Conservation (phyloP, 1,140 invertebrate genomes). For the Macrostomum lignano region DNA sequence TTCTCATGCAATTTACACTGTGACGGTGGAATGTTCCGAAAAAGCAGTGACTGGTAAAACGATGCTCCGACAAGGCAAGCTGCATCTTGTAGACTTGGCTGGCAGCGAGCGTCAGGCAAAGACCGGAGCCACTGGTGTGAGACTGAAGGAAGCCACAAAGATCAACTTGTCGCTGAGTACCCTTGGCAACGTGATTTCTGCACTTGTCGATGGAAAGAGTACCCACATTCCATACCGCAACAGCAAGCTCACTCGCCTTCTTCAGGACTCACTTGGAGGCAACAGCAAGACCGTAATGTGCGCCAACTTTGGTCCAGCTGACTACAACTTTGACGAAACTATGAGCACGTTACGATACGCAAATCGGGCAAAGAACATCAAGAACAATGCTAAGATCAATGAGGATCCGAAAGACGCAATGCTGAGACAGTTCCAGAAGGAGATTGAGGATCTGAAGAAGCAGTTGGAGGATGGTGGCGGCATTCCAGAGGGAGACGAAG, state of each 20-base stretch:
- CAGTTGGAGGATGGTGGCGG: conserved; percentile 41
- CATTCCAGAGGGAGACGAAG: background rate
- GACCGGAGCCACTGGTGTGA: conserved; percentile 60
- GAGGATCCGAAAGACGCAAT: conserved; percentile 91
- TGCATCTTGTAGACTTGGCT: conserved; percentile 76
- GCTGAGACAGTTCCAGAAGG: conserved; percentile 69
- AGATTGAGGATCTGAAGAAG: conserved; percentile 64
- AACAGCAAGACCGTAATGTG: conserved; percentile 72
- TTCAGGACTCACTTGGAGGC: conserved; percentile 50
- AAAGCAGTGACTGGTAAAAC: conserved; percentile 58
- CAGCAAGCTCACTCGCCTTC: conserved; percentile 25
- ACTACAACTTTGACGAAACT: conserved; percentile 84
- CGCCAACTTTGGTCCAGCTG: conserved; percentile 76
- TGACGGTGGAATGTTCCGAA: conserved; percentile 73
- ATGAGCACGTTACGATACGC: conserved; percentile 85
- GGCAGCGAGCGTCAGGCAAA: conserved; percentile 73
- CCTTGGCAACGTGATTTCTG: conserved; percentile 81
- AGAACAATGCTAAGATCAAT: conserved; percentile 77
- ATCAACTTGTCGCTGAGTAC: conserved; percentile 81
- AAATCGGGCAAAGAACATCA: conserved; percentile 81
- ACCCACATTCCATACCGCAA: conserved; percentile 31
- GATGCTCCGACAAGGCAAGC: conserved; percentile 64
- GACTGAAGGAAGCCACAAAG: conserved; percentile 62
- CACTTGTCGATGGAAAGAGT: conserved; percentile 38
- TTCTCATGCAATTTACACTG: conserved; percentile 80